A percentile compares a stretch with the other conserved stretches of the same genome.
Evolutionary conservation across 2,888 invertebrate genomes (phyloP).

Genomic region (Choristoneura rosaceana): DNA sequence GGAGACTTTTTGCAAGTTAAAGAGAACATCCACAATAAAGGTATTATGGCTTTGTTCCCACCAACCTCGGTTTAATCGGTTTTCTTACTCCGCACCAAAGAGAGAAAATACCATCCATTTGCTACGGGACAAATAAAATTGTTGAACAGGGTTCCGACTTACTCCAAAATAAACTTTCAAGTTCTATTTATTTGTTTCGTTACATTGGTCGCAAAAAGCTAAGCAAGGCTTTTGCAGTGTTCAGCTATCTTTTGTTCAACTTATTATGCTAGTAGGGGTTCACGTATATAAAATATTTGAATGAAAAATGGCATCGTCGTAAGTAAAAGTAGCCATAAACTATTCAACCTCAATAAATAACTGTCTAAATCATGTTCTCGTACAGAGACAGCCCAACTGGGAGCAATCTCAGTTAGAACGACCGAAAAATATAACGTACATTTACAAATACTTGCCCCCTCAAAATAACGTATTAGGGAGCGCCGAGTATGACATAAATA

Average conservation of each 20-base stretch:
- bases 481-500: conserved; percentile 83
- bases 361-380: conserved; percentile 64
- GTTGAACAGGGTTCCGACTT: conserved; percentile 13
- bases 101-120: conserved; percentile 29
- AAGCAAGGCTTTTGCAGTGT: background rate
- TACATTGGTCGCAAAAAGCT: background rate
- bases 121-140: conserved; percentile 25
- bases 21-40: conserved; percentile 42
- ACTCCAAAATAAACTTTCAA: conserved; percentile 10
- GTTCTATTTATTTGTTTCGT: conserved; percentile 6
- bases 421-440: conserved; percentile 70
- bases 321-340: conserved; percentile 43
- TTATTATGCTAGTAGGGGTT: conserved; percentile 29
- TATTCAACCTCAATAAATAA: conserved; percentile 57
- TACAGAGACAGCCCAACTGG: conserved; percentile 59
- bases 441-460: conserved; percentile 76
- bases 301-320: background rate
- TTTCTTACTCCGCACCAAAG: conserved; percentile 31
- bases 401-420: conserved; percentile 64
- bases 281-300: conserved; percentile 42
- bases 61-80: conserved; percentile 39
- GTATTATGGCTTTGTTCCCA: conserved; percentile 39
- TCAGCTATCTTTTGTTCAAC: background rate
- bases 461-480: conserved; percentile 81
- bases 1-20: conserved; percentile 39